Conservation (phyloP, 2,797 vertebrate genomes). For the Tachyglossus aculeatus region DNA sequence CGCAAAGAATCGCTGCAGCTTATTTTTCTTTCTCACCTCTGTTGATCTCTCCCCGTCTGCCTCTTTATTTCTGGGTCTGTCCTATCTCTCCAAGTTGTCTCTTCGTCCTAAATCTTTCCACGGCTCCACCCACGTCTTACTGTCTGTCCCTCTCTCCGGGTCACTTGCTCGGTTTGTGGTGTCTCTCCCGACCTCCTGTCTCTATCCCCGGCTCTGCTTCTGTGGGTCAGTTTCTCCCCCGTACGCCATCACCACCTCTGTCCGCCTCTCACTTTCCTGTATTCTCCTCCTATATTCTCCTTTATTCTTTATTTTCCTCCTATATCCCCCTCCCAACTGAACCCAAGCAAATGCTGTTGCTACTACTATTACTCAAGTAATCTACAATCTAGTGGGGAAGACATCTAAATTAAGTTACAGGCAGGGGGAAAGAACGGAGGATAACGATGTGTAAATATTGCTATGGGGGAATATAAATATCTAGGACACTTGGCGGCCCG, state of each 20-base stretch:
- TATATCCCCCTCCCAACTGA: no score
- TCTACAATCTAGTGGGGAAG: no score
- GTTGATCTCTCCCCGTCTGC: not conserved
- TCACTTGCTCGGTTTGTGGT: fast-evolving
- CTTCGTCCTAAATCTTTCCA: not conserved
- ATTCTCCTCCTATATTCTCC: not conserved
- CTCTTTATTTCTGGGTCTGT: not conserved
- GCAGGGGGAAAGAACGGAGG: no score
- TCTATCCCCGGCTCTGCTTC: not conserved
- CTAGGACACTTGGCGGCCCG: no score
- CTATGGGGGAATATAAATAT: no score
- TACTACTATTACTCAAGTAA: no score
- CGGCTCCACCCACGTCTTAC: not conserved
- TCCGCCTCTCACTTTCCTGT: not conserved
- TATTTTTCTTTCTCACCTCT: not conserved
- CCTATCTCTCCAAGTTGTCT: not conserved
- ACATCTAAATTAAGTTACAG: no score
- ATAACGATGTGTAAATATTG: no score
- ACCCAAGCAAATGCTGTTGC: no score
- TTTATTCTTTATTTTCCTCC: no score
- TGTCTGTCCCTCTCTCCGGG: not conserved
- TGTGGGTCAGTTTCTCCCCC: not conserved
- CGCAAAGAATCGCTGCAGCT: not conserved
- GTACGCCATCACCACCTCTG: not conserved
- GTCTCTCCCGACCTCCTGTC: not conserved